Percentiles rank a stretch among this genome's conserved stretches.
Evolutionary conservation across 2,113 vertebrate species (phyloP).

Genomic region (Rhabdomys dilectus): DNA sequence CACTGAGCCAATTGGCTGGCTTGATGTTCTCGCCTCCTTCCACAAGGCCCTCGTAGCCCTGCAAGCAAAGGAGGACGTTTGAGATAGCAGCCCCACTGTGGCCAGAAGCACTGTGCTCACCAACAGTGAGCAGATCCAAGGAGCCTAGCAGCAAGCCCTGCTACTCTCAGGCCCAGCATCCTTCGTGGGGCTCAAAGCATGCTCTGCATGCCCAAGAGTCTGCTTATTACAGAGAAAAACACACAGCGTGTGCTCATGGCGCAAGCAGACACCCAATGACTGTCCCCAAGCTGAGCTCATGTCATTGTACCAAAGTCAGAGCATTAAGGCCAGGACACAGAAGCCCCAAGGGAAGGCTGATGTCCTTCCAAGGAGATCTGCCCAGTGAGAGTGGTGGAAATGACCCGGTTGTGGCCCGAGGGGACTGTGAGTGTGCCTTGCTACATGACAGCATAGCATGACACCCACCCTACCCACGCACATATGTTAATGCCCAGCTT

Average conservation of each 20-base stretch:
- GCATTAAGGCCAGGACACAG: rapidly evolving
- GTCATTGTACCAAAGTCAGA: background rate
- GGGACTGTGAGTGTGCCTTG: background rate
- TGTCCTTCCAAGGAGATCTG: rapidly evolving
- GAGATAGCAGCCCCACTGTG: rapidly evolving
- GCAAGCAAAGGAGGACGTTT: rapidly evolving
- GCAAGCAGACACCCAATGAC: rapidly evolving
- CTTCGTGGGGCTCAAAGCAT: background rate
- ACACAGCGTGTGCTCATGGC: rapidly evolving
- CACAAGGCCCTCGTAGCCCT: slow-evolving; percentile 98
- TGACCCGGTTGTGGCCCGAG: rapidly evolving
- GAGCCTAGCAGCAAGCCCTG: rapidly evolving
- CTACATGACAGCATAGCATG: rapidly evolving
- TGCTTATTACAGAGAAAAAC: background rate
- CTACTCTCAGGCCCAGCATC: rapidly evolving
- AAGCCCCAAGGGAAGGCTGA: background rate
- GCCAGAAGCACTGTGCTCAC: background rate
- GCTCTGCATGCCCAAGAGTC: too few relatives aligned
- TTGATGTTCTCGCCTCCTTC: slow-evolving; percentile 97
- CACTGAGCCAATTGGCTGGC: slow-evolving; percentile 95
- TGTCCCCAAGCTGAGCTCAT: too few relatives aligned
- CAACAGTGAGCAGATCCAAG: background rate
- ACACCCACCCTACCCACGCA: background rate
- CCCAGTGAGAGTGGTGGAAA: background rate
- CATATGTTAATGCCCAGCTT: rapidly evolving